These are phyloP conservation scores for Ameiurus melas DNA, from an alignment of 2,113 vertebrate species.

Conservation along the genomic window DNA sequence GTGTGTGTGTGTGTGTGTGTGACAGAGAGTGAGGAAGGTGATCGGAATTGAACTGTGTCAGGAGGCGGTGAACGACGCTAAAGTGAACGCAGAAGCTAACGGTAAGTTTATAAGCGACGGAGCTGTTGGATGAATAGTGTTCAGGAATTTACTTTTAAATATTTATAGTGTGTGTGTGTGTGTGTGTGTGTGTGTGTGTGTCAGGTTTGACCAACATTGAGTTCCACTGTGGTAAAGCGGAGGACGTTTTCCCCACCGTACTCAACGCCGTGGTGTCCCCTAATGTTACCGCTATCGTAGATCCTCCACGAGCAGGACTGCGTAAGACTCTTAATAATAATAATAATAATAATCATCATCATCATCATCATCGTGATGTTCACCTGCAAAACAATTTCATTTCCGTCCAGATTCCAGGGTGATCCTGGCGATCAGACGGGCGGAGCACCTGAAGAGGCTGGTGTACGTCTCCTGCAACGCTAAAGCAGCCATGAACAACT, in stretches of 20 bases:
- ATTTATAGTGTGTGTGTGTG: neutral
- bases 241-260: conserved; percentile 86
- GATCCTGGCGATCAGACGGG: conserved; percentile 87
- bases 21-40: conserved; percentile 89
- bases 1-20: conserved; percentile 5
- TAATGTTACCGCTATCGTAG: conserved; percentile 82
- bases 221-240: conserved; percentile 92
- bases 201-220: conserved; percentile 86
- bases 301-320: conserved; percentile 91
- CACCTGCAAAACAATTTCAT: neutral
- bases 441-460: conserved; percentile 86
- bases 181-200: conserved; percentile 11
- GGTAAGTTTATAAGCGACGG: conserved; percentile 63
- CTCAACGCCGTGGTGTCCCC: conserved; percentile 79
- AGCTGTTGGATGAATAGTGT: neutral
- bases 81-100: conserved; percentile 84
- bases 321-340: conserved; percentile 76
- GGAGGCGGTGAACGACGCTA: conserved; percentile 91
- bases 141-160: too few species aligned
- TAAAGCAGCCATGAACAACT: conserved; percentile 93
- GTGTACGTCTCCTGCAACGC: conserved; percentile 94
- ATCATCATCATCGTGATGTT: neutral
- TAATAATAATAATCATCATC: neutral
- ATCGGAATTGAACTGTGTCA: conserved; percentile 92
- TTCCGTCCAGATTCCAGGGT: conserved; percentile 86